These are phyloP conservation scores for Talpa occidentalis DNA, from an alignment of 2,113 vertebrate species.

Conservation along the genomic window DNA sequence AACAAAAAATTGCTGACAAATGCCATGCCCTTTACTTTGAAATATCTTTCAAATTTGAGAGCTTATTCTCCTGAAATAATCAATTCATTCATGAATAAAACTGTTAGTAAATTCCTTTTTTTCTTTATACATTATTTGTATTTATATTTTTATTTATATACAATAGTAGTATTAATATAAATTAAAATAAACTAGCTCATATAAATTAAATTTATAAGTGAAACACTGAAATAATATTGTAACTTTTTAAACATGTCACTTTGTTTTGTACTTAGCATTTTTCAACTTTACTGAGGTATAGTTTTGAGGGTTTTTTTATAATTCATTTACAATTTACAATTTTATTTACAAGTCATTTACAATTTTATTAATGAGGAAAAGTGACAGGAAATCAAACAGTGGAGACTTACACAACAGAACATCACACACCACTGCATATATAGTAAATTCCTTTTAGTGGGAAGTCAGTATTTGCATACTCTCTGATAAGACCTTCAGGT, in stretches of 20 bases:
- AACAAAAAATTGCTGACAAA: constrained; percentile 7
- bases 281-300: no score
- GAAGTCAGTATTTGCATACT: background rate
- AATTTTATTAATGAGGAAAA: constrained; percentile 37
- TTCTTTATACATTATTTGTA: no score
- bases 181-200: no score
- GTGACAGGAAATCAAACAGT: background rate
- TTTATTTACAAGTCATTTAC: background rate
- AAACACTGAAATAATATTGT: no score
- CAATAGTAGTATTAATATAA: no score
- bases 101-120: background rate
- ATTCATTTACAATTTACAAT: no score
- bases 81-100: background rate
- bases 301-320: no score
- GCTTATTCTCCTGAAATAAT: background rate
- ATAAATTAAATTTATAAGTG: no score
- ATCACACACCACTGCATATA: background rate
- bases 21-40: background rate
- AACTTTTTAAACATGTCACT: no score
- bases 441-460: background rate
- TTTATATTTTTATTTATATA: no score
- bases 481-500: background rate
- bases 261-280: no score
- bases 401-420: background rate
- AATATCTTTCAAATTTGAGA: background rate